Base-by-base conservation (phyloP, 2,113 vertebrate genomes). In the Phaethornis superciliosus region DNA sequence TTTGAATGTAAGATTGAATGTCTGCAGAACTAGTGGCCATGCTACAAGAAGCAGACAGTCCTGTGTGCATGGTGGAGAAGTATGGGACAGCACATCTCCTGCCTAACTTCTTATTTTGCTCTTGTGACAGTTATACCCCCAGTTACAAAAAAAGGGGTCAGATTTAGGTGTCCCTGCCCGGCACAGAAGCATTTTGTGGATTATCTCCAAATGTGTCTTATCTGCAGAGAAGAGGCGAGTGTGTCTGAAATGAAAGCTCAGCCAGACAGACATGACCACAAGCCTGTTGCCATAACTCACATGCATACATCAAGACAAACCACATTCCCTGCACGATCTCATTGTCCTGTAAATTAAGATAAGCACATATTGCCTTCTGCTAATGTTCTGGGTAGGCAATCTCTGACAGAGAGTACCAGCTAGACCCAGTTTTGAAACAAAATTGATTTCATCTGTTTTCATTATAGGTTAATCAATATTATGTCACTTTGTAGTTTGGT, bases 71-170 rank as follows among this genome's bases (percentile, higher is more conserved):
- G 33, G 42, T 62, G 37, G 27, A 19, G 30, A 23, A n/a, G 40
- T 18, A 27, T 1, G 18, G 20, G 24, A 32, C 11, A 22, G 37
- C 58, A 75, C 3, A 4, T 0, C 0, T 15, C 56, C 49, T 20
- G 24, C 70, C 33, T 1, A 2, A n/a, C 44, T 19, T 52, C 51
- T 47, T 52, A 17, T 30, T 44, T 64, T 54, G 23, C 40, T 46
- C 4, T 9, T 64, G 44, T 52, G 33, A 28, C 11, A 88, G 22
- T 13, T 63, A 19, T 1, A 9, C 6, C 33, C 28, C 35, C 44
- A 0, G 10, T 33, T 88, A 13, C 28, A 47, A 17, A 82, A 82
- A 46, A 14, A 0, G 0, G 5, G 2, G 6, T 63, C 8, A 19
- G 33, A 28, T 62, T 74, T 74, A 62, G 35, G 55, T 69, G 20